phyloP scores from a whole-genome alignment of 2,113 vertebrate genomes.

The Callocephalon fimbriatum region DNA sequence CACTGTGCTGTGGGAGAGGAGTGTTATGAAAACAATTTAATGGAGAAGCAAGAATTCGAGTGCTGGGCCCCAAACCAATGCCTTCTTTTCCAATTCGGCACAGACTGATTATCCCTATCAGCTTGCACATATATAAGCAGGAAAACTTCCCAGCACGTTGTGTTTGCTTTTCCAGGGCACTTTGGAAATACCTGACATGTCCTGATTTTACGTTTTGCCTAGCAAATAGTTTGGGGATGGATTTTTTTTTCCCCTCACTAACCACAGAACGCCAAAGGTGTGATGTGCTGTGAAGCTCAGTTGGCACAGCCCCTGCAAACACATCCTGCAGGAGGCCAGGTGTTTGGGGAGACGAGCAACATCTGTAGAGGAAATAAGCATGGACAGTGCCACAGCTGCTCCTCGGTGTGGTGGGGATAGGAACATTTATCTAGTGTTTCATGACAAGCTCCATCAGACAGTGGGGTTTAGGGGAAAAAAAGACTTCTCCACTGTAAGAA shows the following conservation, averaged over 20 bases:
- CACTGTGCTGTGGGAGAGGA: background rate
- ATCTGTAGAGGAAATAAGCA: constrained; percentile 22
- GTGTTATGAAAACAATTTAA: background rate
- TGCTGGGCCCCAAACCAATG: background rate
- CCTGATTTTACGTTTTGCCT: background rate
- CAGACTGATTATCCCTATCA: background rate
- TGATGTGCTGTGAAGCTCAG: background rate
- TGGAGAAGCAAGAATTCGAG: background rate
- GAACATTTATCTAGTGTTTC: constrained; percentile 2
- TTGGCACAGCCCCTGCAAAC: background rate
- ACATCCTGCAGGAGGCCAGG: background rate
- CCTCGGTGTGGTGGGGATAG: background rate
- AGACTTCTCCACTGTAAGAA: background rate
- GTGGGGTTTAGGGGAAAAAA: background rate
- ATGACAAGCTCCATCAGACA: background rate
- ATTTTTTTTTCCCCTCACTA: background rate
- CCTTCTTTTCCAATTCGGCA: background rate
- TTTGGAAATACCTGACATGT: background rate
- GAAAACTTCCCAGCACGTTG: background rate
- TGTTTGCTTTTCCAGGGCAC: background rate
- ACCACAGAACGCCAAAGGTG: background rate
- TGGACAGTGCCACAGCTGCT: background rate
- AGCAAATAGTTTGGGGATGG: background rate
- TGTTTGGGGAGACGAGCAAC: background rate
- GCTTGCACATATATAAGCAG: background rate